Conservation (phyloP, 2,797 vertebrate species). For the Coregonus suidteri region DNA sequence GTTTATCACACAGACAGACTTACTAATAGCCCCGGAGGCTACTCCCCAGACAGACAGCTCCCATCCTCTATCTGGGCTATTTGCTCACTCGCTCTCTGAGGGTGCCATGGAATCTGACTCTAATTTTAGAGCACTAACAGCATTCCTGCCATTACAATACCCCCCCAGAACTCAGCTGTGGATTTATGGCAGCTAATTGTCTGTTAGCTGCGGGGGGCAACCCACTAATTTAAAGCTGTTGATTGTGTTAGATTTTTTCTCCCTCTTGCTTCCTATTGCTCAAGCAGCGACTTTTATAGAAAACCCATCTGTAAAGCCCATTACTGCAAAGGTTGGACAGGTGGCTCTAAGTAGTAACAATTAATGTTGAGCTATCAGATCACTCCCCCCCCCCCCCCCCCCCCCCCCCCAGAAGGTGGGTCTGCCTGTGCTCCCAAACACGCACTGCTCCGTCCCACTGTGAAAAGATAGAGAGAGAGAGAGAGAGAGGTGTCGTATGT, state of each 20-base stretch:
- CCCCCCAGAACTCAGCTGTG: slow-evolving; percentile 30
- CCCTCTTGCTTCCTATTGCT: background rate
- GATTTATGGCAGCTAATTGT: too few relatives aligned
- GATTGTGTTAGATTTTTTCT: too few relatives aligned
- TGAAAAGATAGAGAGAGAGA: background rate
- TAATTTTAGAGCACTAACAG: slow-evolving; percentile 64
- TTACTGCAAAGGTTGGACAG: background rate
- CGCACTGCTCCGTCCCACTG: slow-evolving; percentile 88
- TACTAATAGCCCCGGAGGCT: background rate
- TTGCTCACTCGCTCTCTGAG: background rate
- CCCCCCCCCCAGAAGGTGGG: slow-evolving; percentile 74
- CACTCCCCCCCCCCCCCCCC: slow-evolving; percentile 32
- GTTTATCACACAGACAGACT: background rate
- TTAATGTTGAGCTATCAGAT: background rate
- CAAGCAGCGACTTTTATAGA: background rate
- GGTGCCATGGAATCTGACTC: slow-evolving; percentile 38
- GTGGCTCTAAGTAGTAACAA: background rate
- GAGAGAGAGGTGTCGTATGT: background rate
- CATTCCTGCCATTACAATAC: slow-evolving; percentile 44
- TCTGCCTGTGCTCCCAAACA: slow-evolving; percentile 88
- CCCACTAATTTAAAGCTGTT: background rate
- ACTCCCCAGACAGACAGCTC: background rate
- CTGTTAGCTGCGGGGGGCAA: background rate
- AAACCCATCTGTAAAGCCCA: background rate
- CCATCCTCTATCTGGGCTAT: background rate